phyloP scores from a whole-genome alignment of 2,113 vertebrate species.

The Gymnarchus niloticus region DNA sequence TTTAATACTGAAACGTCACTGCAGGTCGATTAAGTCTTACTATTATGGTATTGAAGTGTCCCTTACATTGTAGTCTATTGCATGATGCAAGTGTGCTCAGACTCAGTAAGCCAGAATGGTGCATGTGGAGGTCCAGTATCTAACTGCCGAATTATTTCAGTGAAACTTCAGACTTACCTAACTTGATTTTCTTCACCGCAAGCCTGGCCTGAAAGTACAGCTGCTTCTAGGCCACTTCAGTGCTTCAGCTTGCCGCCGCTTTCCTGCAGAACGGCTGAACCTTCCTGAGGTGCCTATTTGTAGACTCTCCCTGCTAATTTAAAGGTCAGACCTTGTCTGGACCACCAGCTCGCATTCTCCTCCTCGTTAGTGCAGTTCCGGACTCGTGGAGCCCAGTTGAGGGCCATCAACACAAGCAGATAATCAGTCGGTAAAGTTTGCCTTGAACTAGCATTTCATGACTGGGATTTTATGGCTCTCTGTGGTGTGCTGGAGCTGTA shows the following conservation, averaged over 20 bases:
- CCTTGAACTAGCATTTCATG: not conserved
- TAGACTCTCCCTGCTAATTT: too few relatives aligned
- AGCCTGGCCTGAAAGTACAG: too few relatives aligned
- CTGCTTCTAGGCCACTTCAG: too few relatives aligned
- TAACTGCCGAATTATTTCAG: not conserved
- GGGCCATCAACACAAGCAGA: not conserved
- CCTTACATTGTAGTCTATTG: not conserved
- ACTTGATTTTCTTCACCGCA: too few relatives aligned
- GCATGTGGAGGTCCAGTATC: not conserved
- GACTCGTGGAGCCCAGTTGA: too few relatives aligned
- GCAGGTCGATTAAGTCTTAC: not conserved
- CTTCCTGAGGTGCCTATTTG: not conserved
- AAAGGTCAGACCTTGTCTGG: too few relatives aligned
- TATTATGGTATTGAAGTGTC: not conserved
- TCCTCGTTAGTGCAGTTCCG: too few relatives aligned
- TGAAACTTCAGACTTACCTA: not conserved
- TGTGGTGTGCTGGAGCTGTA: too few relatives aligned
- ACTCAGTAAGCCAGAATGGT: not conserved
- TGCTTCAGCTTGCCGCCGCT: too few relatives aligned
- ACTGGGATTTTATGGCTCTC: not conserved
- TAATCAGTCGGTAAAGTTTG: not conserved
- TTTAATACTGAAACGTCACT: not conserved
- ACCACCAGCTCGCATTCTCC: too few relatives aligned
- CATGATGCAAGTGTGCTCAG: not conserved
- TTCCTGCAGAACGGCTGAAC: too few relatives aligned